Conservation (phyloP, 2,113 vertebrate species). For the Limanda limanda region DNA sequence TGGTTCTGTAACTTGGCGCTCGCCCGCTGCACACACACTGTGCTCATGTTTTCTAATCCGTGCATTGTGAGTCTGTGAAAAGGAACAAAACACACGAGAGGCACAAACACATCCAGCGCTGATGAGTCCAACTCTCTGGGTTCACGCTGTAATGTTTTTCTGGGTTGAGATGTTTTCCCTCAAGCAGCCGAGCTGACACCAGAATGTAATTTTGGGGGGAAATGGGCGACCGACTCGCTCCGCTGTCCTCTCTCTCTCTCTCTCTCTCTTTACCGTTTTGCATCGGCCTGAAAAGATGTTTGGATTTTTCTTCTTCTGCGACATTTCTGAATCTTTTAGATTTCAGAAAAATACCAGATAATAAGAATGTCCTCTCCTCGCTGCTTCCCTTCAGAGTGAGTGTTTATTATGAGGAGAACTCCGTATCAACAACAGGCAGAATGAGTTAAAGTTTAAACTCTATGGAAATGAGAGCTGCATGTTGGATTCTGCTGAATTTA, state of each 20-base stretch:
- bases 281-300: neutral
- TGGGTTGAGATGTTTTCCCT: conserved; percentile 31
- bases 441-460: neutral
- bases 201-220: conserved; percentile 24
- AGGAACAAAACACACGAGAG: conserved; percentile 2
- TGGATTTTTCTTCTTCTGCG: conserved; percentile 1
- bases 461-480: conserved; percentile 19
- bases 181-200: conserved; percentile 19
- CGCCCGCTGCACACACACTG: neutral
- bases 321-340: neutral
- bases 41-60: conserved; percentile 24
- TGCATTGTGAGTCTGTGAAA: conserved; percentile 4
- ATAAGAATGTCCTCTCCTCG: neutral
- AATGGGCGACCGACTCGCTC: neutral
- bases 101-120: neutral
- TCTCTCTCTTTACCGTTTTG: neutral
- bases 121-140: conserved; percentile 21
- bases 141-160: conserved; percentile 6
- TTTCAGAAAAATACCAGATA: neutral
- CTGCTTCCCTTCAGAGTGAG: neutral
- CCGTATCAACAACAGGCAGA: neutral
- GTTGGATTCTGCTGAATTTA: conserved; percentile 3
- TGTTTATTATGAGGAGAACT: neutral
- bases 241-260: neutral
- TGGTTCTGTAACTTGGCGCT: neutral